A percentile compares a stretch with the other conserved stretches of the same genome.
phyloP scores from a whole-genome alignment of 2,797 vertebrate species.

The Sylvilagus floridanus region DNA sequence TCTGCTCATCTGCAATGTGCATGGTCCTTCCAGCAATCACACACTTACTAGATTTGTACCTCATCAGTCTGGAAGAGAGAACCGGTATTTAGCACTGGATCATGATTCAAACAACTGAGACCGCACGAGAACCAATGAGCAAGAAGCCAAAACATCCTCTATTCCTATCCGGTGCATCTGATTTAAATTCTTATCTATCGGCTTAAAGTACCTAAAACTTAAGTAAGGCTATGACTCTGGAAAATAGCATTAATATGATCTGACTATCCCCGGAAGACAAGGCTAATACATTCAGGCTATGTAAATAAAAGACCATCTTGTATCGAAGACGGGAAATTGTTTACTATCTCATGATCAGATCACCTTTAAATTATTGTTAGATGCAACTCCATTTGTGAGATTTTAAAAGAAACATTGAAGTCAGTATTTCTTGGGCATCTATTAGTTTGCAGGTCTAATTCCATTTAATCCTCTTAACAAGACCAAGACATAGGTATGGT shows the following conservation, averaged over 20 bases:
- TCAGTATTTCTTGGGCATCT: slow-evolving; percentile 26
- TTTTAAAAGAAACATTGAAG: slow-evolving; percentile 56
- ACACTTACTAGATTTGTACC: neutral
- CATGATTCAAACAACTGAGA: slow-evolving; percentile 10
- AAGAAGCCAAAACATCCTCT: slow-evolving; percentile 16
- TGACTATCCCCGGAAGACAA: slow-evolving; percentile 4
- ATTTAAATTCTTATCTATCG: slow-evolving; percentile 59
- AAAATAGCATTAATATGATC: neutral
- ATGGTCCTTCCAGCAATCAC: neutral
- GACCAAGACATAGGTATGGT: neutral
- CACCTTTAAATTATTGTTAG: slow-evolving; percentile 27
- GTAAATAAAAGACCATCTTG: neutral
- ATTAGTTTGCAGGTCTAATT: slow-evolving; percentile 18
- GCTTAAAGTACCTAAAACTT: slow-evolving; percentile 54
- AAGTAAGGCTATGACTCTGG: slow-evolving; percentile 12
- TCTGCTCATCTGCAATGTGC: neutral
- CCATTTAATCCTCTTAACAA: slow-evolving; percentile 25
- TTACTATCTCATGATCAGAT: neutral
- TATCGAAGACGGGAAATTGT: neutral
- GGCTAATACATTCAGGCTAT: slow-evolving; percentile 8
- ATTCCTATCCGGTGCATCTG: slow-evolving; percentile 44
- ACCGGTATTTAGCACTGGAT: slow-evolving; percentile 4
- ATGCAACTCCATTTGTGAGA: neutral
- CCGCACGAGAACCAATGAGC: slow-evolving; percentile 39
- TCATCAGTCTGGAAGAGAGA: neutral